Base-by-base conservation (phyloP, 2,797 vertebrate genomes). In the Danio jaintianensis region DNA sequence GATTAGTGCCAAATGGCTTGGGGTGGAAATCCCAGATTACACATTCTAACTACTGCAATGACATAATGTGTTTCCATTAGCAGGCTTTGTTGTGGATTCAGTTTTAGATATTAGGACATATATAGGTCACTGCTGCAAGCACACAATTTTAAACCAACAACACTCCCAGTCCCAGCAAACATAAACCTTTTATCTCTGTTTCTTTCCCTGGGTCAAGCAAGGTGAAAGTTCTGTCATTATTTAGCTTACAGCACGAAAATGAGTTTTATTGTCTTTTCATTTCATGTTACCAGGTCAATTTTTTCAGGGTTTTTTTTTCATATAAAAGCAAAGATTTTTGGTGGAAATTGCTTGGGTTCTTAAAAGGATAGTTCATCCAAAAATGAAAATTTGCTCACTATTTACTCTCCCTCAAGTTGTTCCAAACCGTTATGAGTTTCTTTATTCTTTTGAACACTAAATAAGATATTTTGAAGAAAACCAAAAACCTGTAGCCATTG, bases 11-110 rank as follows among this genome's bases (percentile, higher is more conserved):
- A 70, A 75, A 69, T 18, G 52, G 48, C 50, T 71, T 29, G 18
- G 50, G 47, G 18, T 81, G 53, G 63, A 75, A 69, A 82, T 74
- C 53, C 52, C 36, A 83, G 70, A 83, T 79, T 62, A 56, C 50
- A 63, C 68, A 64, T 40, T 74, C 36, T 43, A 66, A 66, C 52
- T 73, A 73, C 36, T 77, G 38, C 53, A 72, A 9, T 81, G 61
- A 73, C 74, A 77, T 73, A 71, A 77, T 77, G 61, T 42, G 53
- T 77, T 84, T 81, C 38, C 42, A 62, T 84, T 48, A 42, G 29
- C 48, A 59, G 2, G 15, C 43, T 75, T 80, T 58, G 42, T 68
- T 74, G 48, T 73, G n/a, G 68, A 69, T 78, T 69, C 38, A 43
- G 6, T 77, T 53, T 68, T 59, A 42, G 52, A 15, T 40, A 75